Evolutionary conservation across 37 sponge, comb jelly and placozoan species (phyloP), one percentile per base, ranked within the genome.

Genomic region (Bolinopsis microptera): DNA sequence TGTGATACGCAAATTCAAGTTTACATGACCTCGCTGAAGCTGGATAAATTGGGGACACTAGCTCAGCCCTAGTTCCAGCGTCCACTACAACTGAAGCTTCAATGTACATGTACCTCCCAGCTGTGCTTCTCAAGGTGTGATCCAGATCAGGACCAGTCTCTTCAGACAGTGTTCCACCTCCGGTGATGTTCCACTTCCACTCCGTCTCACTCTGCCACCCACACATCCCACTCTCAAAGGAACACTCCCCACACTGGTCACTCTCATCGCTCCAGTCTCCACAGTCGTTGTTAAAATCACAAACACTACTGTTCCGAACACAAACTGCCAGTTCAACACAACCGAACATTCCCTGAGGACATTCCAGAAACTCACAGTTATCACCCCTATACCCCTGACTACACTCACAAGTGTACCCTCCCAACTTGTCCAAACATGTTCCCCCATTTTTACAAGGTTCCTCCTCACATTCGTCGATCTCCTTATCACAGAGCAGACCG

Each of bases 221-320:
- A 72, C 75, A 72, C 75, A 72, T n/a, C 3, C 75, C 75, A 24
- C 75, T 28, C 75, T 72, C 75, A 24, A 72, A 72, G 31, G 26
- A n/a, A 21, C 75, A 72, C 26, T 28, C 31, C 18, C 75, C 75
- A 72, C 75, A 72, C 13, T 18, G 61, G 31, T 72, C 75, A 8
- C 5, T 72, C 31, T 72, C 75, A 21, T 72, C 75, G 75, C 75
- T 72, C 31, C 75, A n/a, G 18, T 72, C 75, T n/a, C 75, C 75
- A 72, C 75, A 72, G 25, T 72, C 75, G 75, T 72, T 72, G 25
- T 72, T 72, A 72, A 72, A 72, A 21, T 72, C 75, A 72, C 75
- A 72, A 8, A 72, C 75, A 30, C 31, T 72, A 23, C 21, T n/a
- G 31, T n/a, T 72, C 2, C 5, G 3, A 21, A 72, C 75, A 72